These are phyloP conservation scores for Apamea anceps DNA, from an alignment of 2,888 invertebrate species.

Conservation along the genomic window DNA sequence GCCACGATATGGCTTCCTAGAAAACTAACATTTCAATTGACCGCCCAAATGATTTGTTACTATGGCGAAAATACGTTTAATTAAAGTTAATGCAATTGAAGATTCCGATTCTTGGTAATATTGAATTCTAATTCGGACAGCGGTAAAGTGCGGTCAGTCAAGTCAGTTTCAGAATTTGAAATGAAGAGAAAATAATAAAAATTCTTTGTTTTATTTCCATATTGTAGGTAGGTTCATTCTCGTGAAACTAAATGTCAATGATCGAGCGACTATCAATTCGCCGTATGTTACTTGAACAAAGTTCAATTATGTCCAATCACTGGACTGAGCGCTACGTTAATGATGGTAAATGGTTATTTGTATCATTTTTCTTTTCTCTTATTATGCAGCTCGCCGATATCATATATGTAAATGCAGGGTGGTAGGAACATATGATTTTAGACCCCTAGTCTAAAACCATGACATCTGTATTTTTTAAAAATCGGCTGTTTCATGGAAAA, in stretches of 20 bases:
- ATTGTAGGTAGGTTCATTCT: neutral
- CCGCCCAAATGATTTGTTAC: constrained; percentile 75
- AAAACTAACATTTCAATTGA: constrained; percentile 76
- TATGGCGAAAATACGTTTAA: constrained; percentile 66
- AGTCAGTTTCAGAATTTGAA: constrained; percentile 45
- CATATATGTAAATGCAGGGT: neutral
- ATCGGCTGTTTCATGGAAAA: neutral
- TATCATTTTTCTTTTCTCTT: constrained; percentile 3
- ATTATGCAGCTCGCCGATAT: neutral
- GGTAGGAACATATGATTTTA: too few relatives aligned
- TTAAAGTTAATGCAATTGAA: constrained; percentile 49
- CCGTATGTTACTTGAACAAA: neutral
- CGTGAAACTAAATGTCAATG: constrained; percentile 23
- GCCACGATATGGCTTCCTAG: constrained; percentile 74
- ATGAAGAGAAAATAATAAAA: constrained; percentile 16
- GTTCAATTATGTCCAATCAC: constrained; percentile 10
- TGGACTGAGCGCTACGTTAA: neutral
- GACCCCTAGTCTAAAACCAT: too few relatives aligned
- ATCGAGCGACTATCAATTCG: constrained; percentile 9
- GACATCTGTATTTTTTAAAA: too few relatives aligned
- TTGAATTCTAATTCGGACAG: constrained; percentile 46
- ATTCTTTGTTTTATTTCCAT: neutral
- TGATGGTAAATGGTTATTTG: neutral
- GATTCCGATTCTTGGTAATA: constrained; percentile 46
- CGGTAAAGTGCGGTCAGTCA: constrained; percentile 34